Percentiles rank a stretch among this genome's conserved stretches.
Evolutionary conservation across 2,888 invertebrate genomes (phyloP).

Genomic region (Digitonthophagus gazella): DNA sequence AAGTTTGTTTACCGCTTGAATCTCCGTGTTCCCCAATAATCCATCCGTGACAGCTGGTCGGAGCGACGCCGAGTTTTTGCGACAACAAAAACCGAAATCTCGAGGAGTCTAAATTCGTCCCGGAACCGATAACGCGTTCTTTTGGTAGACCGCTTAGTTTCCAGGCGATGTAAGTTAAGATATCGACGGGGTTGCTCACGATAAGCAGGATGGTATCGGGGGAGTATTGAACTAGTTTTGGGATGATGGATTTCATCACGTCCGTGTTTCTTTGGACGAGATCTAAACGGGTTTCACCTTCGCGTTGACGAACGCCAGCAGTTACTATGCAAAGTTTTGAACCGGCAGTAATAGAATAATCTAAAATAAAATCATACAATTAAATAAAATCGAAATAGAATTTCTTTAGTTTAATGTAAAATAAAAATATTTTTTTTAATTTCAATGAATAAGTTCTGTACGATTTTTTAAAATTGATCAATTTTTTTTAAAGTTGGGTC

Average conservation of each 20-base stretch:
- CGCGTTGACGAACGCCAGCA: slow-evolving; percentile 86
- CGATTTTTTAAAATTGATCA: no score
- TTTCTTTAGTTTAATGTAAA: slow-evolving; percentile 8
- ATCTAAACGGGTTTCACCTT: slow-evolving; percentile 83
- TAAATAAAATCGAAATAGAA: not conserved
- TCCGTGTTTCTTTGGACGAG: slow-evolving; percentile 89
- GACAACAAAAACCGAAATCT: slow-evolving; percentile 86
- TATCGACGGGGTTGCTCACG: slow-evolving; percentile 91
- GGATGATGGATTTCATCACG: slow-evolving; percentile 82
- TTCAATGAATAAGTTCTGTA: no score
- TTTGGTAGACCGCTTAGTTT: slow-evolving; percentile 87
- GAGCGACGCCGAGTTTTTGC: slow-evolving; percentile 75
- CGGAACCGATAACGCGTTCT: slow-evolving; percentile 84
- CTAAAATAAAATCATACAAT: no score
- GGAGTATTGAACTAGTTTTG: slow-evolving; percentile 76
- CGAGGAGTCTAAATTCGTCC: slow-evolving; percentile 90
- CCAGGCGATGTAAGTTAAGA: slow-evolving; percentile 93
- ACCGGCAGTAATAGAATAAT: slow-evolving; percentile 74
- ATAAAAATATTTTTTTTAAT: no score
- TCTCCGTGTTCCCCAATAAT: slow-evolving; percentile 96
- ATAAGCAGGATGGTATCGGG: slow-evolving; percentile 83
- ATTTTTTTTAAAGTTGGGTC: no score
- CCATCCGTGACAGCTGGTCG: slow-evolving; percentile 86
- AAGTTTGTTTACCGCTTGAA: slow-evolving; percentile 44
- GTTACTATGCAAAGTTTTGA: slow-evolving; percentile 86